A percentile compares a stretch with the other conserved stretches of the same genome.
These are phyloP conservation scores for Rhagoletis zephyria DNA, from an alignment of 1,140 invertebrate species.

Conservation along the genomic window DNA sequence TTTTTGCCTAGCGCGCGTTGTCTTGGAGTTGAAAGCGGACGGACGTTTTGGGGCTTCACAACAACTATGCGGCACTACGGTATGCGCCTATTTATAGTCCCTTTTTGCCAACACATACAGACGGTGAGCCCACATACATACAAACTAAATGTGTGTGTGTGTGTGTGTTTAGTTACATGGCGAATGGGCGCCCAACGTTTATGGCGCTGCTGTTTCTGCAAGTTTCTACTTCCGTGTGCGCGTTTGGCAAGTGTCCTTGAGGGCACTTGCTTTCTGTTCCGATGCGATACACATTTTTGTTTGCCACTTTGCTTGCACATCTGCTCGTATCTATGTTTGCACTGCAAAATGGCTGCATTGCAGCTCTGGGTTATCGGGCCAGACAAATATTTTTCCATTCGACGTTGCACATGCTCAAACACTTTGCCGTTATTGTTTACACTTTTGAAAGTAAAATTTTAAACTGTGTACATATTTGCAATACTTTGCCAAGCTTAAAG, in stretches of 20 bases:
- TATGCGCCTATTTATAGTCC: constrained; percentile 36
- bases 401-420: constrained; percentile 9
- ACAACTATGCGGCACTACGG: constrained; percentile 25
- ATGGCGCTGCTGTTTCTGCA: neutral
- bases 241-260: constrained; percentile 47
- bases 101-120: neutral
- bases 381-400: constrained; percentile 44
- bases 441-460: constrained; percentile 45
- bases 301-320: constrained; percentile 14
- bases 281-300: constrained; percentile 45
- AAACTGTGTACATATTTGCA: neutral
- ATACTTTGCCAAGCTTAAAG: neutral
- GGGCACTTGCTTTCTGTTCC: constrained; percentile 23
- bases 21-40: constrained; percentile 9
- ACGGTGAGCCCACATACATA: neutral
- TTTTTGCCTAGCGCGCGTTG: constrained; percentile 2
- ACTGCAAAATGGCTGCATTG: constrained; percentile 32
- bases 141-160: too few relatives aligned
- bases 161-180: too few relatives aligned
- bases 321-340: neutral
- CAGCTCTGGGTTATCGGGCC: constrained; percentile 40
- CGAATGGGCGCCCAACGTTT: too few relatives aligned
- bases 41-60: neutral
- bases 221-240: constrained; percentile 45
- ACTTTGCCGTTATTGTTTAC: constrained; percentile 1